Evolutionary conservation across 1,140 invertebrate genomes (phyloP), one percentile per base, ranked within the genome.

Genomic region (Plectrocnemia conspersa): DNA sequence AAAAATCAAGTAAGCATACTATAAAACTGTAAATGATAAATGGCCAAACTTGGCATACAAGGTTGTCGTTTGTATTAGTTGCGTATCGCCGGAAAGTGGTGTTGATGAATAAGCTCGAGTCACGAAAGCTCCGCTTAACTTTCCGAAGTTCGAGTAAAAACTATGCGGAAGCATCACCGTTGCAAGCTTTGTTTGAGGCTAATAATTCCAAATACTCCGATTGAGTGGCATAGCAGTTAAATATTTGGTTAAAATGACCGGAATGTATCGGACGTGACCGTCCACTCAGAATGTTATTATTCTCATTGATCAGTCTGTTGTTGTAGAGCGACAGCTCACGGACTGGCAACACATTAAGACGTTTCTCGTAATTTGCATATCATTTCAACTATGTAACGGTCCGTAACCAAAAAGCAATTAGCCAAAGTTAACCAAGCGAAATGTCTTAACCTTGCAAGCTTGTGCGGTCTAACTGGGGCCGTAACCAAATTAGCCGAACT

Each of bases 371-470:
- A 57, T 57, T 57, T 57, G 55, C 55, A 57, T 57, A 57, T 49
- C 49, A 45, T 57, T 57, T 33, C 41, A 46, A 45, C 55, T 46
- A 56, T 56, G 54, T 49, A 49, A 56, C 48, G 55, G 48, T 40
- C 48, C 23, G 40, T 46, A 57, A 57, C 55, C 55, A 46, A 52
- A 57, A 57, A 57, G 54, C 55, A 57, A 52, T 57, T 57, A 57
- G 55, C 48, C 24, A 19, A 40, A 49, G 38, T 52, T 52, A 45
- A 46, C 38, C 22, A 32, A 40, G 42, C 33, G 45, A 38, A 50
- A 55, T 35, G 53, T 55, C 53, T 55, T 55, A 55, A 55, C 44
- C 44, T 55, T 44, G 40, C 52, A 32, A 32, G 52, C 40, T 45
- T 45, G 41, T 29, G 53, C 45, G 44, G 32, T 47, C 42, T 32